These are phyloP conservation scores for Pipa parva DNA, from an alignment of 2,113 vertebrate genomes.

Conservation along the genomic window DNA sequence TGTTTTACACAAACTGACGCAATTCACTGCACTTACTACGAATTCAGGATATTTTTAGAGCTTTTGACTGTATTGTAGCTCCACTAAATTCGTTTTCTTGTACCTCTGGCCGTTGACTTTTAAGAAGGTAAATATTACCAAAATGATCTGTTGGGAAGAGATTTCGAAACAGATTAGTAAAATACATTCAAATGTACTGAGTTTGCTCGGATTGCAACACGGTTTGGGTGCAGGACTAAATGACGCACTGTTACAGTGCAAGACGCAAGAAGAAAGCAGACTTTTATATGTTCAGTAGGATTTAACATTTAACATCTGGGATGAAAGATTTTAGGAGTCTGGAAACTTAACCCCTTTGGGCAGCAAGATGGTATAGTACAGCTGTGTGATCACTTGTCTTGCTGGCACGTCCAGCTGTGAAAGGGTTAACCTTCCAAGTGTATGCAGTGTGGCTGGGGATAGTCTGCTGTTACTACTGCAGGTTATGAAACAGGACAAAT, in stretches of 20 bases:
- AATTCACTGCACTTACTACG: too few species aligned
- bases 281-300: too few species aligned
- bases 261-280: too few species aligned
- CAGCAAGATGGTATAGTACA: not conserved
- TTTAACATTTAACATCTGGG: not conserved
- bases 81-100: too few species aligned
- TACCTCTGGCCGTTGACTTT: too few species aligned
- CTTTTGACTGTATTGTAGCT: too few species aligned
- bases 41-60: too few species aligned
- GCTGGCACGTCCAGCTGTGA: not conserved
- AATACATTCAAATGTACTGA: slow-evolving; percentile 46
- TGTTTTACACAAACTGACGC: too few species aligned
- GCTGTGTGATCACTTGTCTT: not conserved
- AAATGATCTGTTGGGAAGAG: too few species aligned
- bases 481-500: slow-evolving; percentile 64
- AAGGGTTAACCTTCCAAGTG: slow-evolving; percentile 12
- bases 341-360: slow-evolving; percentile 13
- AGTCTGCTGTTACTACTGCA: slow-evolving; percentile 45
- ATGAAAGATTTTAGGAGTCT: not conserved
- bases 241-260: too few species aligned
- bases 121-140: too few species aligned
- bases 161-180: slow-evolving; percentile 63
- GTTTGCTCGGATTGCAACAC: slow-evolving; percentile 60
- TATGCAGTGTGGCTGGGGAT: not conserved
- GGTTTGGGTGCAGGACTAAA: slow-evolving; percentile 47